Evolutionary conservation across 2,113 vertebrate species (phyloP).

Genomic region (Neoarius graeffei): DNA sequence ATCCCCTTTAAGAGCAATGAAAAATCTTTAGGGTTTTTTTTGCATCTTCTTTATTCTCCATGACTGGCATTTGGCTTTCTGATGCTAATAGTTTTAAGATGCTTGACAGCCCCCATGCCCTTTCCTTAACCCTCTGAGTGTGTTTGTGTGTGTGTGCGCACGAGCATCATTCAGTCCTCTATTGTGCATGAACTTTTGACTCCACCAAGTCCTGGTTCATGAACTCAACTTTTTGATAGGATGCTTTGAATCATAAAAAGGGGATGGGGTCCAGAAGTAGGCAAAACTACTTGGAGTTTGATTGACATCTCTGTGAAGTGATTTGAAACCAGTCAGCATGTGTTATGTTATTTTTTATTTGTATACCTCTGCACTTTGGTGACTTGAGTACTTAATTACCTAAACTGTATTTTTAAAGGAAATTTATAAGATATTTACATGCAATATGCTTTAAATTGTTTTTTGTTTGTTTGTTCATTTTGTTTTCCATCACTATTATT

Average conservation of each 20-base stretch:
- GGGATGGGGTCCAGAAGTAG: constrained; percentile 28
- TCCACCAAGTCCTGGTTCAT: constrained; percentile 68
- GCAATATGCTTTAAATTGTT: constrained; percentile 74
- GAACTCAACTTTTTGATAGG: constrained; percentile 71
- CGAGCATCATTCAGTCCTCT: constrained; percentile 54
- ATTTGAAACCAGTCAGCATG: constrained; percentile 24
- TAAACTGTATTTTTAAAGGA: constrained; percentile 81
- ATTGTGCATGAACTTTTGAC: constrained; percentile 67
- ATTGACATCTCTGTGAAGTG: constrained; percentile 56
- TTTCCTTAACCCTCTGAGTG: constrained; percentile 42
- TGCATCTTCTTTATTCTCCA: constrained; percentile 40
- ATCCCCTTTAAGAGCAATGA: background rate
- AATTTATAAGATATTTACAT: constrained; percentile 84
- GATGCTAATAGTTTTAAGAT: constrained; percentile 72
- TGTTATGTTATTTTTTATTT: constrained; percentile 52
- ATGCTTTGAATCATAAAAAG: constrained; percentile 61
- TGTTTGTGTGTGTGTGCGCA: background rate
- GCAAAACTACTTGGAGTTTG: constrained; percentile 39
- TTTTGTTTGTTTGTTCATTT: constrained; percentile 60
- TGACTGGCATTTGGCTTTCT: constrained; percentile 57
- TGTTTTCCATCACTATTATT: constrained; percentile 62
- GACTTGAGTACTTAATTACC: constrained; percentile 81
- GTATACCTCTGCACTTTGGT: constrained; percentile 84
- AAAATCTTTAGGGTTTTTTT: background rate
- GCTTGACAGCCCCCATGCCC: constrained; percentile 49